phyloP scores from a whole-genome alignment of 2,113 vertebrate genomes.

The Calidris pygmaea region DNA sequence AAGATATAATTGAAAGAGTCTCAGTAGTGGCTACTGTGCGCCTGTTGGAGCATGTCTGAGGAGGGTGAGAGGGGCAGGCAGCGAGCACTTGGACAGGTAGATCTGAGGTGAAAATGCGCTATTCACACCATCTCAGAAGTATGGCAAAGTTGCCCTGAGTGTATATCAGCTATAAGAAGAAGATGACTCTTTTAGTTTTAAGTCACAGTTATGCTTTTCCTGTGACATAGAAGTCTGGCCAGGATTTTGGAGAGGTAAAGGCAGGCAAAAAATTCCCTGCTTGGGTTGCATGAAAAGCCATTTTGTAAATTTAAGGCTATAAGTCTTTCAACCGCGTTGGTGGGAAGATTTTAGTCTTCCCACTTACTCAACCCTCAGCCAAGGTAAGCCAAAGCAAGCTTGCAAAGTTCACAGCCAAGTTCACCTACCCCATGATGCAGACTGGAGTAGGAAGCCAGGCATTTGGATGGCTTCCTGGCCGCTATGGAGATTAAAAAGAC shows the following conservation, averaged over 20 bases:
- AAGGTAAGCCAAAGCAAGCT: neutral
- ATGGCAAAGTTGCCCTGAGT: neutral
- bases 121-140: fast-evolving
- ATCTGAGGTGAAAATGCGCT: neutral
- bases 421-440: neutral
- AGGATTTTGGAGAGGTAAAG: neutral
- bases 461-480: neutral
- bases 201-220: neutral
- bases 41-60: neutral
- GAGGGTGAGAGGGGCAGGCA: neutral
- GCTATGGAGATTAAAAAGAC: neutral
- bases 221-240: neutral
- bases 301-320: neutral
- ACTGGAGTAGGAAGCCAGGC: neutral
- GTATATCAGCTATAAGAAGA: neutral
- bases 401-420: neutral
- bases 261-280: neutral
- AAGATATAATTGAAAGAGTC: neutral
- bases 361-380: neutral
- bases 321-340: neutral
- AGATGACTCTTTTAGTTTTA: neutral
- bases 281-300: neutral
- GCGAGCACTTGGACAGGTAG: neutral
- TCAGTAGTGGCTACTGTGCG: neutral
- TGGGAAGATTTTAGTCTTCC: neutral